Conservation (phyloP, 2,888 invertebrate species). For the Petrolisthes manimaculis region DNA sequence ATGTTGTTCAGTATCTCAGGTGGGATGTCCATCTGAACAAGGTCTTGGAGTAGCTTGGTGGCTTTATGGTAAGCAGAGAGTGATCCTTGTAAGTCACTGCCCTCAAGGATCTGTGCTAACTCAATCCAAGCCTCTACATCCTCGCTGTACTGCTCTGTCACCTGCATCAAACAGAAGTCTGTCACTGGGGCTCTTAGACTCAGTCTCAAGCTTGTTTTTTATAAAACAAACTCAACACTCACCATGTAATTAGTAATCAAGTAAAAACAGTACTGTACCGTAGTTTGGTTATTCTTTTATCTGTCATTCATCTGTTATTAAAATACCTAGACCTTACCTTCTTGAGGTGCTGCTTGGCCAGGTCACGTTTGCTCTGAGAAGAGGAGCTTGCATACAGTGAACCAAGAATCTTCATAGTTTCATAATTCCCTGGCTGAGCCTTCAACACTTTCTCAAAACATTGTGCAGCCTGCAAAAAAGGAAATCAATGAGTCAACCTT, state of each 20-base stretch:
- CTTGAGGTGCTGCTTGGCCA: slow-evolving; percentile 91
- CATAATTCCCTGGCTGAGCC: slow-evolving; percentile 96
- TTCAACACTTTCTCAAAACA: slow-evolving; percentile 99
- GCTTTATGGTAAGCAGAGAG: slow-evolving; percentile 94
- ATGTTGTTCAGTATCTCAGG: slow-evolving; percentile 98
- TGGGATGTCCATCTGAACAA: slow-evolving; percentile 93
- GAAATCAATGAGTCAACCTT: slow-evolving; percentile 66
- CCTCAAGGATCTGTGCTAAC: slow-evolving; percentile 96
- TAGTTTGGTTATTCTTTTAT: too few relatives aligned
- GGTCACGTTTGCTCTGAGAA: slow-evolving; percentile 90
- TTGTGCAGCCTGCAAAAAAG: slow-evolving; percentile 83
- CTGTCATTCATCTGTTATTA: too few relatives aligned
- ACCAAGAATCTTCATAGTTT: slow-evolving; percentile 99
- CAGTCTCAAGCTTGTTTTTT: neutral
- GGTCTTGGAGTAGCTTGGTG: slow-evolving; percentile 90
- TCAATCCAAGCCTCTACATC: slow-evolving; percentile 99
- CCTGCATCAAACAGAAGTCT: slow-evolving; percentile 31
- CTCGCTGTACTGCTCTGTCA: slow-evolving; percentile 94
- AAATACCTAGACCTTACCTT: slow-evolving; percentile 72
- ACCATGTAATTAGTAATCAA: neutral
- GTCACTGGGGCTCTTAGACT: neutral
- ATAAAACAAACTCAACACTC: neutral
- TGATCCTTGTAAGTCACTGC: slow-evolving; percentile 86
- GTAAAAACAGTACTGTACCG: too few relatives aligned
- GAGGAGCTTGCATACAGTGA: slow-evolving; percentile 93